A percentile compares a stretch with the other conserved stretches of the same genome.
Evolutionary conservation across 2,113 vertebrate genomes (phyloP).

Genomic region (Psittacula cyanocephala): DNA sequence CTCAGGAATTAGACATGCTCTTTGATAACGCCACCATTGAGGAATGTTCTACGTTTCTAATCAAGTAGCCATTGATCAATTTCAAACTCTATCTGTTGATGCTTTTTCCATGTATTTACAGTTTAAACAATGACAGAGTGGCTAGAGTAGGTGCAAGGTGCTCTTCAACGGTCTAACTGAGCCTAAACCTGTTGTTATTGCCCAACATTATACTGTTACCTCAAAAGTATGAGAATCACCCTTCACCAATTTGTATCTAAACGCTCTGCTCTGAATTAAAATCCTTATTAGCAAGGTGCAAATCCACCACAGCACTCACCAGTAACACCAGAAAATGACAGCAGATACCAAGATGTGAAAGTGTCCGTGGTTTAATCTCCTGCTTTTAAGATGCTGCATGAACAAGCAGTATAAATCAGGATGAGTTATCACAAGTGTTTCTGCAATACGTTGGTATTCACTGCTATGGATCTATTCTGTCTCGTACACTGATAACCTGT

Average conservation of each 20-base stretch:
- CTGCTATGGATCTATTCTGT: background rate
- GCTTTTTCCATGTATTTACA: background rate
- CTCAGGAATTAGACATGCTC: background rate
- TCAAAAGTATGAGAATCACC: background rate
- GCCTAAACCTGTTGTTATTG: background rate
- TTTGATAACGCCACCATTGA: background rate
- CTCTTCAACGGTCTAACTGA: background rate
- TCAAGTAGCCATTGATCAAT: background rate
- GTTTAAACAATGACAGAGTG: rapidly evolving
- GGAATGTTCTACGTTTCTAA: background rate
- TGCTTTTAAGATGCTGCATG: background rate
- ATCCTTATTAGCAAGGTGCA: background rate
- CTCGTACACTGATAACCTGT: background rate
- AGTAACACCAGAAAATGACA: background rate
- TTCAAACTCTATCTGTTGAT: background rate
- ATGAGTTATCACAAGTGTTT: background rate
- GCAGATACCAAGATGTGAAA: background rate
- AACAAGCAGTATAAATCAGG: background rate
- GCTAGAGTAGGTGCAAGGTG: background rate
- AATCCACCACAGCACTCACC: background rate
- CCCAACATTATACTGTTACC: background rate
- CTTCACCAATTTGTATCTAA: background rate
- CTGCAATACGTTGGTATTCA: background rate
- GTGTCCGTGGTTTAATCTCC: background rate
- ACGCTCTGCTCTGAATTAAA: background rate